Evolutionary conservation across 2,113 vertebrate genomes (phyloP).

Genomic region (Crocuta crocuta): DNA sequence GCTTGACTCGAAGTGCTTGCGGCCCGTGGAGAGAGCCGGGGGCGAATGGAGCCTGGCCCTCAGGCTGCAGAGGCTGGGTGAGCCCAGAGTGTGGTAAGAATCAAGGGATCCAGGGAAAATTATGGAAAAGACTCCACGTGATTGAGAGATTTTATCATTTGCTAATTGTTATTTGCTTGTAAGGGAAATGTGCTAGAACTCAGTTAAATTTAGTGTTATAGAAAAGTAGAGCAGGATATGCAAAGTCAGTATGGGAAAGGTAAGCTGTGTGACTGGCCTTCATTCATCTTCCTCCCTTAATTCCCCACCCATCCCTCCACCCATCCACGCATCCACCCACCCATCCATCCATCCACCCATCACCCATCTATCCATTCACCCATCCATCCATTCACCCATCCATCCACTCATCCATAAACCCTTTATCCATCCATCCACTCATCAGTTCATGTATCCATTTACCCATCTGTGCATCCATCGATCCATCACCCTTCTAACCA

Average conservation of each 20-base stretch:
- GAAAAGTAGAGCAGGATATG: rapidly evolving
- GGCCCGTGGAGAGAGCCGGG: rapidly evolving
- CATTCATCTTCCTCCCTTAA: background rate
- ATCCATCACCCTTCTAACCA: background rate
- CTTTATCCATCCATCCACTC: rapidly evolving
- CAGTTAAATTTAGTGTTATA: too few species aligned
- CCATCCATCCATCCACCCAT: background rate
- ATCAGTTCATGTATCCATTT: rapidly evolving
- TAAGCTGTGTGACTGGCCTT: rapidly evolving
- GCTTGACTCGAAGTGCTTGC: rapidly evolving
- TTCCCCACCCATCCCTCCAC: background rate
- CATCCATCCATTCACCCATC: too few species aligned
- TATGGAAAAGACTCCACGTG: rapidly evolving
- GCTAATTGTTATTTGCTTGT: background rate
- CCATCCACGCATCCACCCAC: background rate
- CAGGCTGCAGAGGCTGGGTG: rapidly evolving
- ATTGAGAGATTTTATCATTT: background rate
- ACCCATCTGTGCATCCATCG: rapidly evolving
- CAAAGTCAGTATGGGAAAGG: background rate
- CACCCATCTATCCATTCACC: background rate
- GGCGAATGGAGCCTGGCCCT: rapidly evolving
- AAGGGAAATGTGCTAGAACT: background rate
- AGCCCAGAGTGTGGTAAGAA: rapidly evolving
- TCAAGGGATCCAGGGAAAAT: background rate
- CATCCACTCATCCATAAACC: too few species aligned